A percentile compares a stretch with the other conserved stretches of the same genome.
phyloP scores from a whole-genome alignment of 1,140 invertebrate genomes.

The Heliconius congener region DNA sequence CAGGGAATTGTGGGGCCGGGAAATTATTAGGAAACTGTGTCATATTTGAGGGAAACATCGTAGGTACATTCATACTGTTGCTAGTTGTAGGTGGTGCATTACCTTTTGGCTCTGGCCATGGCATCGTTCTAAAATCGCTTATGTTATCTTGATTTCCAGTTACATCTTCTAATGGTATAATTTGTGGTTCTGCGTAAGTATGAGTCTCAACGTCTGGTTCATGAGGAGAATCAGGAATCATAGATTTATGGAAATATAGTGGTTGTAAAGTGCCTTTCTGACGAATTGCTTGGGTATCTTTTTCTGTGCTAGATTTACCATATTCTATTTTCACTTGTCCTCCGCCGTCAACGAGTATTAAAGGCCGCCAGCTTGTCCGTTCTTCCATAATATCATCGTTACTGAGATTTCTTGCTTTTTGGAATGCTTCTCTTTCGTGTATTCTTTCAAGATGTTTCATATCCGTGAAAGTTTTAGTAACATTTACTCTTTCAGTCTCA shows the following conservation, averaged over 20 bases:
- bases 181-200: constrained; percentile 87
- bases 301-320: constrained; percentile 92
- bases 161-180: constrained; percentile 94
- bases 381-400: constrained; percentile 91
- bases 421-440: constrained; percentile 91
- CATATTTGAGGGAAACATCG: constrained; percentile 79
- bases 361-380: constrained; percentile 86
- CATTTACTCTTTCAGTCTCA: constrained; percentile 96
- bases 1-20: constrained; percentile 66
- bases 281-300: constrained; percentile 91
- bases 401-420: constrained; percentile 87
- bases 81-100: constrained; percentile 70
- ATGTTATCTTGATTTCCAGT: constrained; percentile 90
- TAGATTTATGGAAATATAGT: constrained; percentile 91
- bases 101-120: constrained; percentile 92
- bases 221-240: constrained; percentile 92
- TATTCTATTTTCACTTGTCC: constrained; percentile 84
- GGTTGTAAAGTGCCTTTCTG: constrained; percentile 92
- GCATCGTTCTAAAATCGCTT: constrained; percentile 87
- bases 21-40: constrained; percentile 75
- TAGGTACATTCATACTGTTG: constrained; percentile 59
- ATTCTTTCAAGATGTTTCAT: constrained; percentile 94
- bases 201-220: constrained; percentile 93
- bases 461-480: constrained; percentile 95
- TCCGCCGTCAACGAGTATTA: constrained; percentile 86